Evolutionary conservation across 2,888 invertebrate genomes (phyloP).

Genomic region (Zelleria hepariella): DNA sequence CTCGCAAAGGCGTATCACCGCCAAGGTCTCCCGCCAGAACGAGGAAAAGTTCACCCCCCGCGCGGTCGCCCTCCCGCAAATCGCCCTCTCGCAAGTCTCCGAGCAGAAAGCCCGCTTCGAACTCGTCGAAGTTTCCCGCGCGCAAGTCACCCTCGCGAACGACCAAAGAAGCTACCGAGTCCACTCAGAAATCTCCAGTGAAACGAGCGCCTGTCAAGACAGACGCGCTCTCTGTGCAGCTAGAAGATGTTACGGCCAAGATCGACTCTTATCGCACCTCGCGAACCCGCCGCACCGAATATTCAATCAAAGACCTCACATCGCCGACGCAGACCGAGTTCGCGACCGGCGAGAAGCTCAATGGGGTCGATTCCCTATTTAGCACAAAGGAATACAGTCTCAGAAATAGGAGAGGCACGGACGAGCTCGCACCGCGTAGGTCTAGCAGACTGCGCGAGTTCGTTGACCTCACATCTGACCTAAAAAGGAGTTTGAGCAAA

Average conservation of each 20-base stretch:
- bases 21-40: constrained; percentile 59
- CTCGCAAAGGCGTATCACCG: constrained; percentile 50
- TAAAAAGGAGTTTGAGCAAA: constrained; percentile 46
- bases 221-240: constrained; percentile 29
- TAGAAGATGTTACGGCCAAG: constrained; percentile 31
- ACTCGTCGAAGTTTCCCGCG: constrained; percentile 37
- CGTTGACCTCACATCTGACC: constrained; percentile 39
- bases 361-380: constrained; percentile 32
- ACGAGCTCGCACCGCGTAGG: constrained; percentile 42
- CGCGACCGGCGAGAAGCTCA: constrained; percentile 31
- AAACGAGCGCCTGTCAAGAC: constrained; percentile 40
- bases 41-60: constrained; percentile 49
- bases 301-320: constrained; percentile 43
- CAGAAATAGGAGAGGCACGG: constrained; percentile 38
- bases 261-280: constrained; percentile 36
- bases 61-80: constrained; percentile 52
- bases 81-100: constrained; percentile 69
- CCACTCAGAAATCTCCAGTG: constrained; percentile 38
- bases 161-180: constrained; percentile 31
- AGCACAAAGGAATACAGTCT: constrained; percentile 32
- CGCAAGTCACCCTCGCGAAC: constrained; percentile 58
- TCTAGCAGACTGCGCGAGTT: constrained; percentile 47
- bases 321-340: constrained; percentile 25
- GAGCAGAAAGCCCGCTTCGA: constrained; percentile 44
- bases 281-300: constrained; percentile 45